Percentiles rank a stretch among this genome's conserved stretches.
Evolutionary conservation across 2,113 vertebrate species (phyloP).

Genomic region (Scatophagus argus): DNA sequence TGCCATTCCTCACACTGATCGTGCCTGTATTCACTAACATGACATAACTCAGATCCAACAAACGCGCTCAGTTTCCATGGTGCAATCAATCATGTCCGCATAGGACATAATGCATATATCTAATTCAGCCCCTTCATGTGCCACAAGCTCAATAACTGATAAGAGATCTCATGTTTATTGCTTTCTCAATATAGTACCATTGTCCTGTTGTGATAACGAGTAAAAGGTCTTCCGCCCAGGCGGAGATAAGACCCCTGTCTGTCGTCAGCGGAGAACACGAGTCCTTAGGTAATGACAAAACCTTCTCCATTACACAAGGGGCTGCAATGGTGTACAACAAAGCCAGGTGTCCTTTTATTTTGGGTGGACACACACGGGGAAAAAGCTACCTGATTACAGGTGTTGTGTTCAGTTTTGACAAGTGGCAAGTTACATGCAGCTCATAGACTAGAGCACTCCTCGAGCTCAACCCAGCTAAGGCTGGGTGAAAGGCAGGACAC

Average conservation of each 20-base stretch:
- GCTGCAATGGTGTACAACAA: constrained; percentile 3
- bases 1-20: not conserved
- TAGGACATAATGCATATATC: constrained; percentile 10
- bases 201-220: constrained; percentile 35
- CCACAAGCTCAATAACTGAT: constrained; percentile 29
- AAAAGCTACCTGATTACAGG: constrained; percentile 24
- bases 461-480: too few species aligned
- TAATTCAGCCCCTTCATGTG: constrained; percentile 24
- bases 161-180: constrained; percentile 49
- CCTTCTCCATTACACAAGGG: constrained; percentile 42
- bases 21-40: not conserved
- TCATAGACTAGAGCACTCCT: not conserved
- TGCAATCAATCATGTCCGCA: not conserved
- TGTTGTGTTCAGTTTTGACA: constrained; percentile 1
- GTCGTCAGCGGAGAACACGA: constrained; percentile 30
- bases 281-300: constrained; percentile 41
- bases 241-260: constrained; percentile 52
- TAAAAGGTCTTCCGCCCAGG: constrained; percentile 28
- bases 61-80: constrained; percentile 24
- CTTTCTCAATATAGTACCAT: constrained; percentile 38
- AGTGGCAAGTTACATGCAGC: not conserved
- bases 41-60: not conserved
- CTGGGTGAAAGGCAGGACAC: too few species aligned
- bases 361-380: constrained; percentile 9
- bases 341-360: constrained; percentile 61